Conservation (phyloP, 2,113 vertebrate genomes). For the Candoia aspera region DNA sequence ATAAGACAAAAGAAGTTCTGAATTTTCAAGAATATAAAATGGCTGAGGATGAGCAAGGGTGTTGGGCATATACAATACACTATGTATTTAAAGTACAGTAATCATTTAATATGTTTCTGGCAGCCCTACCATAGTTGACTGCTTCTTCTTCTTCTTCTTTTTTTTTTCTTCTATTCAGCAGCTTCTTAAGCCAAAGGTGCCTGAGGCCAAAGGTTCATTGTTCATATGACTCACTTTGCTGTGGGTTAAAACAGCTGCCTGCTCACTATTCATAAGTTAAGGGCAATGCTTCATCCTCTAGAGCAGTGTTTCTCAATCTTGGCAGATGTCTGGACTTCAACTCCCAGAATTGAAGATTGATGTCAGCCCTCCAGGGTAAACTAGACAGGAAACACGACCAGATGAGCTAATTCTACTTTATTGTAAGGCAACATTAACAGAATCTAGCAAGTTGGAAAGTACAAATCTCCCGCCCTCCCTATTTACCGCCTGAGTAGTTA, state of each 20-base stretch:
- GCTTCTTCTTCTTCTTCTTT: too few species aligned
- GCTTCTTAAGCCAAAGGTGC: not conserved
- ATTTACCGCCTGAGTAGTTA: too few species aligned
- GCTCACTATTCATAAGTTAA: not conserved
- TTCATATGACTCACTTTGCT: not conserved
- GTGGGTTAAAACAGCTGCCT: not conserved
- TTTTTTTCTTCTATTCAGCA: not conserved
- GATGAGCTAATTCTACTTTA: too few species aligned
- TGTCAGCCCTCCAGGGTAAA: too few species aligned
- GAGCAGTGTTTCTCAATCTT: not conserved
- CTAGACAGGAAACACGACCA: too few species aligned
- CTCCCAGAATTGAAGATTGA: too few species aligned
- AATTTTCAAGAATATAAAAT: conserved; percentile 22
- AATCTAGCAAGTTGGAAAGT: too few species aligned
- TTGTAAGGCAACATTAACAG: too few species aligned
- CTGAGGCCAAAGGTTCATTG: not conserved
- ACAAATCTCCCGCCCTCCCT: too few species aligned
- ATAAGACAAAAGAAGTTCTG: conserved; percentile 12
- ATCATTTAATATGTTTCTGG: conserved; percentile 19
- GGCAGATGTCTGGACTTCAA: too few species aligned
- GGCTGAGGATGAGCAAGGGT: conserved; percentile 3
- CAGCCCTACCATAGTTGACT: not conserved
- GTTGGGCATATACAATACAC: not conserved
- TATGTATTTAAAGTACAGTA: conserved; percentile 2
- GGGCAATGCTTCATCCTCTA: accelerated